Evolutionary conservation across 2,888 invertebrate genomes (phyloP).

Genomic region (Theretra japonica): DNA sequence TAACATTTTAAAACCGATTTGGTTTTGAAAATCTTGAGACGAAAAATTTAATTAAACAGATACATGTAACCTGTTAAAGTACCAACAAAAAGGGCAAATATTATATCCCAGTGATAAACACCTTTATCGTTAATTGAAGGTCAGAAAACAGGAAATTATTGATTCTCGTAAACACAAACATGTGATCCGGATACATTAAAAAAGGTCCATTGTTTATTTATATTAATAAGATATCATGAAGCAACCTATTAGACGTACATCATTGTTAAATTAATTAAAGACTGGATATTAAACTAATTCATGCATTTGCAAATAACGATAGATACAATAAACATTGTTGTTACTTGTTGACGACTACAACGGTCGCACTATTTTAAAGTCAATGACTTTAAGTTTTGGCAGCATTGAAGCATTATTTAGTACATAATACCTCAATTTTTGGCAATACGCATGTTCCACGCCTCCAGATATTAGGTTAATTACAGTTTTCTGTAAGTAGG

Average conservation of each 20-base stretch:
- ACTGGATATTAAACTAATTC: neutral
- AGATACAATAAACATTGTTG: neutral
- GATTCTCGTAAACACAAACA: conserved; percentile 37
- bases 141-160: conserved; percentile 49
- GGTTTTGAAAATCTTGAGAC: too few relatives aligned
- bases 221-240: neutral
- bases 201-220: conserved; percentile 7
- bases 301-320: neutral
- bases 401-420: neutral
- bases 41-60: neutral
- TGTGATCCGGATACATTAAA: conserved; percentile 30
- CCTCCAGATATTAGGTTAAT: too few relatives aligned
- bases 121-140: conserved; percentile 48
- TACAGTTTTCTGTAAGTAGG: neutral
- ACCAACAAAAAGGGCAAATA: conserved; percentile 20
- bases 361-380: conserved; percentile 63
- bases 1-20: neutral
- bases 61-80: neutral
- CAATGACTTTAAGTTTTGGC: conserved; percentile 55
- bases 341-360: conserved; percentile 39
- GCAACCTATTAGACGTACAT: neutral
- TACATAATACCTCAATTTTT: too few relatives aligned
- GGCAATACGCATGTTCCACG: too few relatives aligned
- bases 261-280: neutral
- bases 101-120: conserved; percentile 7